Conservation (phyloP, 1,140 invertebrate species). For the Neocloeon triangulifer region DNA sequence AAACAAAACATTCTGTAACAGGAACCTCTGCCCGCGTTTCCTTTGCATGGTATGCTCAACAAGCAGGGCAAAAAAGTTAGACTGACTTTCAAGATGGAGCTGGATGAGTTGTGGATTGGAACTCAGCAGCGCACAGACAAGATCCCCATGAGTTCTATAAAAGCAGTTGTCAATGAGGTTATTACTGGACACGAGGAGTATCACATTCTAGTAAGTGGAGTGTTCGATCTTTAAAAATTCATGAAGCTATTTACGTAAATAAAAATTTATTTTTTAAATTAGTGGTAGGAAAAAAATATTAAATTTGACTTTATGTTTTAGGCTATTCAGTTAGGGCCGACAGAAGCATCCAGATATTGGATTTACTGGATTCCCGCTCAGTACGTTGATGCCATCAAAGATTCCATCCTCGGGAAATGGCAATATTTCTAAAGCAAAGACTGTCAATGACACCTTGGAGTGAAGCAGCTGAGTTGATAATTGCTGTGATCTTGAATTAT, state of each 20-base stretch:
- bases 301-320: conserved; percentile 20
- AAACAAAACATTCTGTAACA: too few species aligned
- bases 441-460: too few species aligned
- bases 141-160: conserved; percentile 75
- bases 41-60: conserved; percentile 77
- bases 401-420: conserved; percentile 73
- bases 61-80: conserved; percentile 81
- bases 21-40: conserved; percentile 61
- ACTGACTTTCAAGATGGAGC: conserved; percentile 79
- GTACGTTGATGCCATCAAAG: conserved; percentile 80
- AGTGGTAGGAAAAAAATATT: too few species aligned
- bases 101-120: conserved; percentile 81
- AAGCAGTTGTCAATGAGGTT: conserved; percentile 59
- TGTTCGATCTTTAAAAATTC: too few species aligned
- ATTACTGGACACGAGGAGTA: conserved; percentile 82
- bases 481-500: too few species aligned
- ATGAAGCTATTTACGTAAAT: too few species aligned
- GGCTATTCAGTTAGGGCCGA: conserved; percentile 67
- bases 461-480: too few species aligned
- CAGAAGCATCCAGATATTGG: conserved; percentile 77
- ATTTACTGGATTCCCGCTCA: conserved; percentile 88
- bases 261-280: too few species aligned
- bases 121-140: conserved; percentile 89
- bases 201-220: conserved; percentile 72
- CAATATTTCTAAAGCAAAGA: conserved; percentile 46